Evolutionary conservation across 1,140 invertebrate genomes (phyloP).

Genomic region (Drosophila pandora): DNA sequence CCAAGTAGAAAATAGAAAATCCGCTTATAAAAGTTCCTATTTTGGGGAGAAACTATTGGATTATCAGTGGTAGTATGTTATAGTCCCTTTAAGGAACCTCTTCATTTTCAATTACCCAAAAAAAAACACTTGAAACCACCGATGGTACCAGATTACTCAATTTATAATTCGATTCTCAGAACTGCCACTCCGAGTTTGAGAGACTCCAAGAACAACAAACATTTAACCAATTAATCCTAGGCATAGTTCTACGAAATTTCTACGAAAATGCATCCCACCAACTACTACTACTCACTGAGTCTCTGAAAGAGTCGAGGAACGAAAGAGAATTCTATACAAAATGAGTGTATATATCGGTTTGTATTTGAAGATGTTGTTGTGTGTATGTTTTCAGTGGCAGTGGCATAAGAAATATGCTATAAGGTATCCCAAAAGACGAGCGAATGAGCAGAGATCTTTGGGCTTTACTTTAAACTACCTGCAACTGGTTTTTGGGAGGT

Average conservation of each 20-base stretch:
- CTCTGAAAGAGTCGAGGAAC: slow-evolving; percentile 40
- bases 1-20: slow-evolving; percentile 22
- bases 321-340: slow-evolving; percentile 3
- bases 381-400: slow-evolving; percentile 40
- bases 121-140: slow-evolving; percentile 27
- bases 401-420: slow-evolving; percentile 61
- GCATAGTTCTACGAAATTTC: slow-evolving; percentile 75
- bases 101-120: slow-evolving; percentile 25
- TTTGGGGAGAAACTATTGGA: background rate
- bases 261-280: slow-evolving; percentile 51
- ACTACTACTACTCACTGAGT: slow-evolving; percentile 13
- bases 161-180: slow-evolving; percentile 69
- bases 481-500: slow-evolving; percentile 73
- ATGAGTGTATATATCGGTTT: slow-evolving; percentile 30
- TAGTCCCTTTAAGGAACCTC: too few relatives aligned
- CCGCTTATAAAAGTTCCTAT: slow-evolving; percentile 33
- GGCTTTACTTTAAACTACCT: slow-evolving; percentile 81
- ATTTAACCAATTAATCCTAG: slow-evolving; percentile 78
- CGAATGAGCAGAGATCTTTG: slow-evolving; percentile 65
- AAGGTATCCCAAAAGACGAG: slow-evolving; percentile 70
- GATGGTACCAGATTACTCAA: slow-evolving; percentile 62
- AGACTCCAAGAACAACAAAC: slow-evolving; percentile 38
- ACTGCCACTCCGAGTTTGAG: slow-evolving; percentile 26
- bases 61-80: background rate
- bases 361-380: slow-evolving; percentile 19